phyloP scores from a whole-genome alignment of 2,888 invertebrate genomes.

The Halocaridina rubra region DNA sequence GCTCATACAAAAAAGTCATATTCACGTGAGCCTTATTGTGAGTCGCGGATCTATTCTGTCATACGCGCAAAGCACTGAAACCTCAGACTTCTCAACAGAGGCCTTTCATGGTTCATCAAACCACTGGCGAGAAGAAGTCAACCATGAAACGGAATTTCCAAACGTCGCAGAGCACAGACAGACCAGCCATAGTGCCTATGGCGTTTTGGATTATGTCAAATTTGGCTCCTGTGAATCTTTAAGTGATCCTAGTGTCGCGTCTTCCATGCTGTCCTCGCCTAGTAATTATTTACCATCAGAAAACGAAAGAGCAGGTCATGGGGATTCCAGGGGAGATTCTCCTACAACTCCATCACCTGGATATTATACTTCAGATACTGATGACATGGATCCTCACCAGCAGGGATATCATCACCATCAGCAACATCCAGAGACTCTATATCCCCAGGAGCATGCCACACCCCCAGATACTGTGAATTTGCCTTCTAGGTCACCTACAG shows the following conservation, averaged over 20 bases:
- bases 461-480: background rate
- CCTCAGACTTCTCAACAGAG: slow-evolving; percentile 9
- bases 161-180: background rate
- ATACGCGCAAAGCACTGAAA: background rate
- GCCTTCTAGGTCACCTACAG: background rate
- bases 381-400: slow-evolving; percentile 31
- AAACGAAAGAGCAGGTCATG: slow-evolving; percentile 7
- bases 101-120: slow-evolving; percentile 3
- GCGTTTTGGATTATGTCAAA: slow-evolving; percentile 37
- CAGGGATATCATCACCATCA: slow-evolving; percentile 6
- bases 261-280: slow-evolving; percentile 47
- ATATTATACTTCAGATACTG: slow-evolving; percentile 47
- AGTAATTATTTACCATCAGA: slow-evolving; percentile 34
- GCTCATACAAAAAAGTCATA: slow-evolving; percentile 65
- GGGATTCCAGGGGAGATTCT: slow-evolving; percentile 26
- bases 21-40: slow-evolving; percentile 40
- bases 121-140: slow-evolving; percentile 23
- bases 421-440: background rate
- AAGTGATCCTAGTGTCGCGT: slow-evolving; percentile 55
- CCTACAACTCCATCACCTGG: slow-evolving; percentile 53
- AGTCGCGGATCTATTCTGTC: slow-evolving; percentile 20
- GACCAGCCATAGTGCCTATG: slow-evolving; percentile 19
- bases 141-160: slow-evolving; percentile 21
- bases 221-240: slow-evolving; percentile 51
- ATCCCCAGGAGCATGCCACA: background rate